Evolutionary conservation across 1,140 invertebrate genomes (phyloP).

Genomic region (Batillaria attramentaria): DNA sequence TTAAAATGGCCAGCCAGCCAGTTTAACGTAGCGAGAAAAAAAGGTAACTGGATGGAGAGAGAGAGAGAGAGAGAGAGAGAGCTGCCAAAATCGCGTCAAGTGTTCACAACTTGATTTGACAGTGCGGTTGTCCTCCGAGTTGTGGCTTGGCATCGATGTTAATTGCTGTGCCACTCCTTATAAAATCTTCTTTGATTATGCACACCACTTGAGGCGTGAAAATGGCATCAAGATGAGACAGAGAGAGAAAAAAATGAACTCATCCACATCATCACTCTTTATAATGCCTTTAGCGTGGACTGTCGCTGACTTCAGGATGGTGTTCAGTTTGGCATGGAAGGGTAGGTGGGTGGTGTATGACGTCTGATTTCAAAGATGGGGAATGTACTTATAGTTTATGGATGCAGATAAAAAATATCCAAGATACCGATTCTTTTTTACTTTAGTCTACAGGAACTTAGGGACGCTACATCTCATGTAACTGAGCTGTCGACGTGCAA

Average conservation of each 20-base stretch:
- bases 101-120: not conserved
- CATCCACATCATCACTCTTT: too few species aligned
- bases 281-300: not conserved
- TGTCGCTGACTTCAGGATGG: not conserved
- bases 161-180: constrained; percentile 13
- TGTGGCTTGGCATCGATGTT: not conserved
- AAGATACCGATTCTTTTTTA: too few species aligned
- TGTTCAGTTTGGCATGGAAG: not conserved
- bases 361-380: too few species aligned
- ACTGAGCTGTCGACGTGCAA: too few species aligned
- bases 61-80: not conserved
- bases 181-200: not conserved
- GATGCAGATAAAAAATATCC: too few species aligned
- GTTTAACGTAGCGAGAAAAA: not conserved
- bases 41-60: not conserved
- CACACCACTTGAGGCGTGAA: not conserved
- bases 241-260: too few species aligned
- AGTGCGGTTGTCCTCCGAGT: not conserved
- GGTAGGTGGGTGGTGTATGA: too few species aligned
- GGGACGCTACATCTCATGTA: too few species aligned
- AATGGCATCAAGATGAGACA: too few species aligned
- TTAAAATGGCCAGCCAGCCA: not conserved
- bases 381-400: too few species aligned
- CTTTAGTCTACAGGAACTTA: too few species aligned
- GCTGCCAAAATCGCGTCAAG: not conserved